These are phyloP conservation scores for Galerucella calmariensis DNA, from an alignment of 2,888 invertebrate genomes.

Conservation along the genomic window DNA sequence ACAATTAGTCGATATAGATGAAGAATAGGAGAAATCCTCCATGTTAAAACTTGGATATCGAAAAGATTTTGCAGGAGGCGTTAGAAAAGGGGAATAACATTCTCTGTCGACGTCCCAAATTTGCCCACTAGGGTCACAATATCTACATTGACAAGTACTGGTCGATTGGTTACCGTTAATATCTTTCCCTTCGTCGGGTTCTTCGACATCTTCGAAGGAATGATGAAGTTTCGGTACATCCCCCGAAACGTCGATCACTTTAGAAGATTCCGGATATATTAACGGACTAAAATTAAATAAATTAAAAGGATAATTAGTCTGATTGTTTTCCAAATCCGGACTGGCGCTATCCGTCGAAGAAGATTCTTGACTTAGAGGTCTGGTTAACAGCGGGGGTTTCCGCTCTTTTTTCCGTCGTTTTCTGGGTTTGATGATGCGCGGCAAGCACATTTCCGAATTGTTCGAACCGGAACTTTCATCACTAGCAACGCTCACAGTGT, in stretches of 20 bases:
- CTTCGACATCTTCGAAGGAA: conserved; percentile 63
- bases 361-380: conserved; percentile 55
- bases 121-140: conserved; percentile 79
- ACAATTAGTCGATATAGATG: conserved; percentile 40
- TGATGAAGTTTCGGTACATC: conserved; percentile 62
- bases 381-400: conserved; percentile 71
- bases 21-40: conserved; percentile 26
- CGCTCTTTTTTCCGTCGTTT: conserved; percentile 91
- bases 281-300: conserved; percentile 37
- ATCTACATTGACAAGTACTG: conserved; percentile 77
- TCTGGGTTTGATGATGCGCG: conserved; percentile 88
- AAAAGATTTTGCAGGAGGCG: conserved; percentile 59
- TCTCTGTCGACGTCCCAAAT: conserved; percentile 79
- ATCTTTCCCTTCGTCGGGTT: conserved; percentile 59
- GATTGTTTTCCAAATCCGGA: conserved; percentile 53
- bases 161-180: conserved; percentile 60
- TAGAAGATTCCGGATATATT: conserved; percentile 37
- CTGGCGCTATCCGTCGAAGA: conserved; percentile 59
- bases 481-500: conserved; percentile 79
- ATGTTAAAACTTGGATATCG: conserved; percentile 41
- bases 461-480: conserved; percentile 78
- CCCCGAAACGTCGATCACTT: conserved; percentile 38
- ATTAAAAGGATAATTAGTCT: conserved; percentile 35
- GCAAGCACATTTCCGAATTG: conserved; percentile 80
- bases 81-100: conserved; percentile 68